These are phyloP conservation scores for Scartelaos histophorus DNA, from an alignment of 2,113 vertebrate species.

Conservation along the genomic window DNA sequence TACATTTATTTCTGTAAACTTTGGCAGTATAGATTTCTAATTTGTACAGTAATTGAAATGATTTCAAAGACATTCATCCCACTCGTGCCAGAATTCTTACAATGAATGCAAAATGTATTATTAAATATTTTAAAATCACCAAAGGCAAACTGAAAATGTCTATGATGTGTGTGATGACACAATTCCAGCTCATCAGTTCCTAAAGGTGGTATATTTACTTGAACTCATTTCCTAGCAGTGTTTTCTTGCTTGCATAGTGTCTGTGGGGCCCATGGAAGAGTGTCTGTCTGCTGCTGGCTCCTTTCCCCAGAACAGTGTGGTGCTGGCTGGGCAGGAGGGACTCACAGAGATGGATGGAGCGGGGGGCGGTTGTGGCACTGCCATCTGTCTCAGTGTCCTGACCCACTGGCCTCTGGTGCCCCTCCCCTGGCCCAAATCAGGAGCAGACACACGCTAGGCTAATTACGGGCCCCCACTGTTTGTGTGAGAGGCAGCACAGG, in stretches of 20 bases:
- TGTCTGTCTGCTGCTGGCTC: not conserved
- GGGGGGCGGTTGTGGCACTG: constrained; percentile 45
- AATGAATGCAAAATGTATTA: too few relatives aligned
- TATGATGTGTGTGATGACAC: too few relatives aligned
- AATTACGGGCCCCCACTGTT: constrained; percentile 57
- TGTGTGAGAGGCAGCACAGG: constrained; percentile 20
- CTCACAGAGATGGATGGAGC: constrained; percentile 30
- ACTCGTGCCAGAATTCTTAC: too few relatives aligned
- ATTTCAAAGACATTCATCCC: not conserved
- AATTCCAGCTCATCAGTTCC: too few relatives aligned
- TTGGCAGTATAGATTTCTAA: not conserved
- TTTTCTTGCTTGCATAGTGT: not conserved
- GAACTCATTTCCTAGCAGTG: not conserved
- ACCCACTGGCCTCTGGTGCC: constrained; percentile 70
- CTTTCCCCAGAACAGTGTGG: constrained; percentile 4
- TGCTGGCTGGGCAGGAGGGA: constrained; percentile 14
- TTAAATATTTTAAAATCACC: too few relatives aligned
- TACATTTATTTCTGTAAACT: not conserved
- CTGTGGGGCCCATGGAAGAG: not conserved
- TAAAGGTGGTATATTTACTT: not conserved
- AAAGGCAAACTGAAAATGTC: too few relatives aligned
- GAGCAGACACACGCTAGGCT: constrained; percentile 48
- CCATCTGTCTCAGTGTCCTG: constrained; percentile 77
- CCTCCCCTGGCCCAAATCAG: constrained; percentile 65
- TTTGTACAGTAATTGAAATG: not conserved